A percentile compares a stretch with the other conserved stretches of the same genome.
Conservation (phyloP, 2,888 invertebrate species). For the Frankliniella fusca region DNA sequence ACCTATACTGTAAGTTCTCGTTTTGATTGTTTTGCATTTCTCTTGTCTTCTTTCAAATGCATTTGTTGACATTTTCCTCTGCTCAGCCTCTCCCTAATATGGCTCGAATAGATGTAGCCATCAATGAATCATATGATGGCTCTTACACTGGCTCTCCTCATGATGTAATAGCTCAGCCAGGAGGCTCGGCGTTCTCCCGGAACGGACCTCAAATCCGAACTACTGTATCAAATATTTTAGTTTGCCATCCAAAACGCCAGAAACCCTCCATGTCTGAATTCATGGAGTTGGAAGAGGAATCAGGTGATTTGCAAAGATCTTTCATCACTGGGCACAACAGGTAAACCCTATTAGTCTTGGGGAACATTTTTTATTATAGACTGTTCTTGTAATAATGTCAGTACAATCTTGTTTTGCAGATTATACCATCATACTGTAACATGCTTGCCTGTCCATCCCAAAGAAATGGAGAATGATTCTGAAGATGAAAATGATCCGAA, state of each 20-base stretch:
- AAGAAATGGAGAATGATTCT: conserved; percentile 89
- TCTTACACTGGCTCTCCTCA: conserved; percentile 92
- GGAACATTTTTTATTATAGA: not conserved
- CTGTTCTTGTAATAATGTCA: not conserved
- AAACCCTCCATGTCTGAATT: conserved; percentile 79
- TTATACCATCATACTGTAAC: conserved; percentile 93
- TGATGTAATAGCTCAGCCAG: conserved; percentile 72
- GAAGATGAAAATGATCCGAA: conserved; percentile 92
- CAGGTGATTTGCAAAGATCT: conserved; percentile 75
- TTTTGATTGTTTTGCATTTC: not conserved
- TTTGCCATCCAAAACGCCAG: conserved; percentile 66
- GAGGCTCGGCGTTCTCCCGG: conserved; percentile 66
- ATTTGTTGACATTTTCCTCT: conserved; percentile 27
- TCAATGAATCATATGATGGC: conserved; percentile 92
- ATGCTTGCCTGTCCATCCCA: conserved; percentile 88
- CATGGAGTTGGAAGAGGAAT: conserved; percentile 79
- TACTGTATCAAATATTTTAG: conserved; percentile 71
- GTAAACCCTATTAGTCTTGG: conserved; percentile 46
- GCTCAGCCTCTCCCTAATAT: conserved; percentile 66
- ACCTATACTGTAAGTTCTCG: conserved; percentile 73
- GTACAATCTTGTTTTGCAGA: conserved; percentile 50
- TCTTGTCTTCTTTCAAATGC: not conserved
- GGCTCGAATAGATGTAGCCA: conserved; percentile 88
- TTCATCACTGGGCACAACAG: conserved; percentile 86
- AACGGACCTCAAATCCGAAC: conserved; percentile 69